Evolutionary conservation across 1,140 invertebrate genomes (phyloP).

Genomic region (Brachionus plicatilis): DNA sequence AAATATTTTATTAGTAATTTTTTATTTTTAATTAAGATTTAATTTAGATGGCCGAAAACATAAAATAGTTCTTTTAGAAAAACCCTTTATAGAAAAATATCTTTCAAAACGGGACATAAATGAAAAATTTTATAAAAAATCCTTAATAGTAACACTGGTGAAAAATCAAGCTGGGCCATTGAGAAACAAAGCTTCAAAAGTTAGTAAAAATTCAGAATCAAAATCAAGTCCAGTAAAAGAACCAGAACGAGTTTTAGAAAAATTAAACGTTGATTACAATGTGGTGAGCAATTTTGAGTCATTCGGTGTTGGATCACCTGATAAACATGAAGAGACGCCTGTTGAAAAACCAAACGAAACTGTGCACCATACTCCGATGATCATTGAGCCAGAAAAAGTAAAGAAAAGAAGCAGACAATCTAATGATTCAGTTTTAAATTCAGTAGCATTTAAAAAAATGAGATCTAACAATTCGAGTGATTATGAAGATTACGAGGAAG

Average conservation of each 20-base stretch:
- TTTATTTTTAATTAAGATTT: neutral
- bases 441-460: neutral
- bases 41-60: neutral
- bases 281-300: conserved; percentile 14
- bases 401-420: neutral
- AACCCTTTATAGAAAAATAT: conserved; percentile 30
- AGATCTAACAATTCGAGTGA: neutral
- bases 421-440: neutral
- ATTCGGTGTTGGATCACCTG: neutral
- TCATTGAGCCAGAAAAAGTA: neutral
- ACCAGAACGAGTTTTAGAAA: neutral
- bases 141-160: neutral
- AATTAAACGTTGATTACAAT: conserved; percentile 19
- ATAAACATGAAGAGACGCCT: neutral
- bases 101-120: conserved; percentile 16
- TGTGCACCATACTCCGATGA: neutral
- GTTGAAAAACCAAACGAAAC: neutral
- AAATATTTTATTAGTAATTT: neutral
- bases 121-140: conserved; percentile 27
- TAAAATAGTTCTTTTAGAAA: neutral
- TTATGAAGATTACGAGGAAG: conserved; percentile 25
- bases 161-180: neutral
- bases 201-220: neutral
- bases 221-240: neutral
- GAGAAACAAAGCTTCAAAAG: neutral